These are phyloP conservation scores for Allenopithecus nigroviridis DNA, from an alignment of 2,797 vertebrate genomes.

Conservation along the genomic window DNA sequence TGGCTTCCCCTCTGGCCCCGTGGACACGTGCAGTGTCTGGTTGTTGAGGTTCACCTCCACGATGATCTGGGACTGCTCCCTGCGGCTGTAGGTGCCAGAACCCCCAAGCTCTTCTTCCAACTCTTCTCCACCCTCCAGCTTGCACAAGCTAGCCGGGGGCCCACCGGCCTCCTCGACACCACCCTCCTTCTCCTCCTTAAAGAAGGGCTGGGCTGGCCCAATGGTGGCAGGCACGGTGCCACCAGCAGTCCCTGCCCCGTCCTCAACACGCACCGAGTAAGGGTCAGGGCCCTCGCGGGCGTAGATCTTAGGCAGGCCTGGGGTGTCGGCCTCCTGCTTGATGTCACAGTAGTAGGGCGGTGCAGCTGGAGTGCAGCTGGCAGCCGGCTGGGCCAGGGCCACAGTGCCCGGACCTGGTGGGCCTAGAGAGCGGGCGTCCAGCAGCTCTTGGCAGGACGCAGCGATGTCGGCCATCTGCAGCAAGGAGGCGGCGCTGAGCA, in stretches of 20 bases:
- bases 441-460: slow-evolving; percentile 94
- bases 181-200: slow-evolving; percentile 90
- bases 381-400: slow-evolving; percentile 85
- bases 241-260: slow-evolving; percentile 76
- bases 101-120: slow-evolving; percentile 85
- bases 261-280: slow-evolving; percentile 92
- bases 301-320: slow-evolving; percentile 87
- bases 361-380: slow-evolving; percentile 78
- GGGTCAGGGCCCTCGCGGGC: slow-evolving; percentile 90
- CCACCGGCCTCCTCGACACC: rapidly evolving
- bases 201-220: slow-evolving; percentile 88
- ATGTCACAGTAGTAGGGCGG: slow-evolving; percentile 92
- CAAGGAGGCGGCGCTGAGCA: slow-evolving; percentile 94
- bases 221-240: slow-evolving; percentile 67
- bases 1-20: slow-evolving; percentile 91
- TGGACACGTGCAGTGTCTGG: slow-evolving; percentile 97
- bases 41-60: slow-evolving; percentile 99
- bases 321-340: slow-evolving; percentile 92
- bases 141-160: slow-evolving; percentile 83
- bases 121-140: slow-evolving; percentile 88
- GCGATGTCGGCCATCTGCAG: slow-evolving; percentile 97
- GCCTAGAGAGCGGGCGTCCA: slow-evolving; percentile 92
- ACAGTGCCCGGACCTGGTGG: slow-evolving; percentile 86
- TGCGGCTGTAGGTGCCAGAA: slow-evolving; percentile 90
- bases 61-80: slow-evolving; percentile 95